phyloP scores from a whole-genome alignment of 2,113 vertebrate species.

The Brachypteracias leptosomus region DNA sequence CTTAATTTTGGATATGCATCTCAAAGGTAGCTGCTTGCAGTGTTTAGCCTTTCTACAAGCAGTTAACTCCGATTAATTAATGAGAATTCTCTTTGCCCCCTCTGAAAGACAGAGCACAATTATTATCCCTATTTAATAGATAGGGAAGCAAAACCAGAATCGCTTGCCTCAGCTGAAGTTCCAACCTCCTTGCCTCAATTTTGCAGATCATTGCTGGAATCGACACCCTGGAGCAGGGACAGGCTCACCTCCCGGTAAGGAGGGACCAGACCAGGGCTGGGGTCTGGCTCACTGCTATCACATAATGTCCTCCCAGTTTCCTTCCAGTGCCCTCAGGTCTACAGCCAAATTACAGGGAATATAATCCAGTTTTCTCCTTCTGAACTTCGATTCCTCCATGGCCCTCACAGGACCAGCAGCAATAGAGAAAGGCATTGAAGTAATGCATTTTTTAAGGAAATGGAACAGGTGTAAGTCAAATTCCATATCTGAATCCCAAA shows the following conservation, averaged over 20 bases:
- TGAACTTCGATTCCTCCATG: not conserved
- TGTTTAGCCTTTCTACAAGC: not conserved
- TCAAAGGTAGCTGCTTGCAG: not conserved
- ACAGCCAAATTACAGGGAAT: not conserved
- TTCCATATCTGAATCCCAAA: not conserved
- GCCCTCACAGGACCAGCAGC: rapidly evolving
- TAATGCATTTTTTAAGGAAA: not conserved
- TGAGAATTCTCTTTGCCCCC: not conserved
- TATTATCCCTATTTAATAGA: not conserved
- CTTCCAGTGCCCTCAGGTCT: not conserved
- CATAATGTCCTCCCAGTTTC: not conserved
- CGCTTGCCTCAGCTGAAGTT: not conserved
- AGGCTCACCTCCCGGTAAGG: not conserved
- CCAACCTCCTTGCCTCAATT: rapidly evolving
- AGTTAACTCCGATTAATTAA: not conserved
- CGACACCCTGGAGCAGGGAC: not conserved
- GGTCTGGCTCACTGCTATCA: not conserved
- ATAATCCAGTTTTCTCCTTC: not conserved
- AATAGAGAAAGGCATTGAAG: not conserved
- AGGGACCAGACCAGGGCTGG: not conserved
- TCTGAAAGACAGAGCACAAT: not conserved
- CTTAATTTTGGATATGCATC: not conserved
- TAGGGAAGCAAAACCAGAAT: not conserved
- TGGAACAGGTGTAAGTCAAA: not conserved
- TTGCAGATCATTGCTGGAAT: not conserved